Evolutionary conservation across 2,113 vertebrate species (phyloP), one percentile per base, ranked within the genome.

Genomic region (Vanacampus margaritifer): DNA sequence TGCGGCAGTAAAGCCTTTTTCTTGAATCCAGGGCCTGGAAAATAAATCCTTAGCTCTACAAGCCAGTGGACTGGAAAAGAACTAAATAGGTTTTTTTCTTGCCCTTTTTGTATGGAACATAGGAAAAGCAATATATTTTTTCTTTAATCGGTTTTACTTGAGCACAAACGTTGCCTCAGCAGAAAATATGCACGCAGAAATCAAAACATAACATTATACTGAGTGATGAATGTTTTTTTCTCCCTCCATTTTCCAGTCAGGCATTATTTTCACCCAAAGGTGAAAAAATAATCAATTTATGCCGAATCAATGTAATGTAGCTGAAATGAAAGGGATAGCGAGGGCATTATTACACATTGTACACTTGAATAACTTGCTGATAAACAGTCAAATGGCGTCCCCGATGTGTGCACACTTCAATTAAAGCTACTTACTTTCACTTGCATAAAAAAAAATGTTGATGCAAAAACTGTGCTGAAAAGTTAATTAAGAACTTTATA

Each of bases 21-120:
- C 76, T 78, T 78, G 76, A 69, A 71, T 75, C 64, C 70, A 80
- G 54, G 14, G 60, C 64, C 68, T 0, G 28, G 46, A 76, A 82
- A 81, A 86, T 75, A 83, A 84, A 85, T 82, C 82, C 57, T 46
- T 36, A 17, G 63, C 79, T 79, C 69, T 79, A 78, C 81, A 79
- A 86, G 68, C 84, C 80, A 84, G 72, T 87, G 83, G 74, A 87
- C 83, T 82, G 87, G 87, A 90, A 87, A 86, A 78, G 50, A 81
- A 80, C 75, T 71, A 84, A 89, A 90, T 84, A 75, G 78, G 17
- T 45, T 48, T 64, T 81, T 51, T 86, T 74, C 72, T 66, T 58
- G 65, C 72, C 75, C 66, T 48, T 80, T 79, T 84, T 68, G 84
- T 85, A 84, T 71, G 54, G 68, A 74, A 73, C 79, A 75, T 82